Base-by-base conservation (phyloP, 2,797 vertebrate genomes). In the Argentina silus region DNA sequence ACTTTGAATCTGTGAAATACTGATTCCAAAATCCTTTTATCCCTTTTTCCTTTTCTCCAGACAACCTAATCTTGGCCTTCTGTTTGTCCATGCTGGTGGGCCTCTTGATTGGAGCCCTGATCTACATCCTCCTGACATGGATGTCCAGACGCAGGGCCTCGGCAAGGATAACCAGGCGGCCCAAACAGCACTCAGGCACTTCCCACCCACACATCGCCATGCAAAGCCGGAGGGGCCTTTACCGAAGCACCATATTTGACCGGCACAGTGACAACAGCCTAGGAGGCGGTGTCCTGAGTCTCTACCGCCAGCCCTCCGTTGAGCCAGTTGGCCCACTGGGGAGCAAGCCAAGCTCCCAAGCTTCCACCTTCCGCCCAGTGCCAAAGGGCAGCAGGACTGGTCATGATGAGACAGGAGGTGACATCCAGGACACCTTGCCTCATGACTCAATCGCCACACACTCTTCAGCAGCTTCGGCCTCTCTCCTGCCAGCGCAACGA, bases 301-400 rank as follows among this genome's bases (percentile, higher is more conserved):
- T 98, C 80, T 96, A 96, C 86, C 91, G 97, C 3, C 96, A 97
- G 83, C 93, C 95, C 0, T 98, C 97, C 17, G 73, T 96, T 84
- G 98, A 98, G 56, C 96, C 95, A 0, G 94, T 95, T 67, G 96
- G 96, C n/a, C 95, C 95, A 14, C 95, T 96, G 71, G 96, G 95
- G 55, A 93, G 93, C 59, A 98, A 97, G 79, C 94, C 95, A 1
- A 94, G 93, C 44, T 92, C 95, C 60, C 90, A 96, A 0, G 96
- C 95, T 0, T 97, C 98, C 19, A 98, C 97, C 2, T 98, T 98
- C 82, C 95, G 97, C 56, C 97, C 97, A 0, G 88, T 94, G 14
- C 67, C 93, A 27, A 96, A 96, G 78, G 93, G 90, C 50, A 93
- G 93, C 59, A 93, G 94, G 0, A 86, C 95, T 0, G 89, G 84